A percentile compares a stretch with the other conserved stretches of the same genome.
Conservation (phyloP, 2,888 invertebrate genomes). For the Cacoxenus indagator region DNA sequence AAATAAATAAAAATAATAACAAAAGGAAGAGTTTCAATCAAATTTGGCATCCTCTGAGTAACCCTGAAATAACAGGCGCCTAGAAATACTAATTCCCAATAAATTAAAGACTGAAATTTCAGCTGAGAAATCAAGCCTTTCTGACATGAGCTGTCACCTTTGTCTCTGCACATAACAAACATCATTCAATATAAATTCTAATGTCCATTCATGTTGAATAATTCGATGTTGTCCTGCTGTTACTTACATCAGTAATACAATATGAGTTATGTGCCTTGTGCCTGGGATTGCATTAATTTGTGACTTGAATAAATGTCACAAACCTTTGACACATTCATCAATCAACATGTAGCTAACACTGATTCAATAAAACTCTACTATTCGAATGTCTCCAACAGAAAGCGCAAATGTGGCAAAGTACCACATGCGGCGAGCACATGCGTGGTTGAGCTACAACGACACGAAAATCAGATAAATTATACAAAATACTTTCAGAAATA, state of each 20-base stretch:
- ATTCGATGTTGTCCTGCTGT: not conserved
- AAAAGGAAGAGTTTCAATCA: too few species aligned
- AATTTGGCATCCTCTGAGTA: too few species aligned
- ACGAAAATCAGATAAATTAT: not conserved
- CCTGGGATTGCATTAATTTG: conserved; percentile 49
- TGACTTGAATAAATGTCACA: conserved; percentile 52
- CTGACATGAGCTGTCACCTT: too few species aligned
- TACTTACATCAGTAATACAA: not conserved
- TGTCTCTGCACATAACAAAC: too few species aligned
- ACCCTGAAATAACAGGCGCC: too few species aligned
- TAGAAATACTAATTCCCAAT: too few species aligned
- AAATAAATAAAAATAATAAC: too few species aligned
- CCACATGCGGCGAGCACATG: not conserved
- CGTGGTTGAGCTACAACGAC: not conserved
- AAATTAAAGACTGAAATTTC: too few species aligned
- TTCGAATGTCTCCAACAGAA: conserved; percentile 17
- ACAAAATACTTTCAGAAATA: not conserved
- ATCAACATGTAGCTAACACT: conserved; percentile 45
- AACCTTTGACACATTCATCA: conserved; percentile 46
- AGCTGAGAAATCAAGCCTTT: too few species aligned
- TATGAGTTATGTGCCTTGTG: conserved; percentile 22
- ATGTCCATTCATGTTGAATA: too few species aligned
- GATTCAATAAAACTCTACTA: conserved; percentile 44
- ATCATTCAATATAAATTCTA: too few species aligned
- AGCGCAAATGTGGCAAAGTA: not conserved